These are phyloP conservation scores for Gouania willdenowi DNA, from an alignment of 2,797 vertebrate species.

Conservation along the genomic window DNA sequence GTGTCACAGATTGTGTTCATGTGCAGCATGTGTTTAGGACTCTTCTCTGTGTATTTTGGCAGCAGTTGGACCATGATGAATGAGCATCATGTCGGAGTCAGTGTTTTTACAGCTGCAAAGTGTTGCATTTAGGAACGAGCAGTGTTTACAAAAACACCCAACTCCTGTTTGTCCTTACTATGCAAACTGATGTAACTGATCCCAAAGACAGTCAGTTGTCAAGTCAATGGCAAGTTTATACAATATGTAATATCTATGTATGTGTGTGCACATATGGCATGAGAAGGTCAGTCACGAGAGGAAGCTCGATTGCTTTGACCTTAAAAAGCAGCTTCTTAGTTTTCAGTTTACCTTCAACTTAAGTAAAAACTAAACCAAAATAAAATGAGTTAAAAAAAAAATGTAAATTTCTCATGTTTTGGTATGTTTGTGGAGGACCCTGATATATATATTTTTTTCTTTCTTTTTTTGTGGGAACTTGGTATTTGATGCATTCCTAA, in stretches of 20 bases:
- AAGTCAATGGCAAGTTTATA: conserved; percentile 1
- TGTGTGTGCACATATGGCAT: not conserved
- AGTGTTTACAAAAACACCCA: conserved; percentile 42
- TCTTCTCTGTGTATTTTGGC: conserved; percentile 43
- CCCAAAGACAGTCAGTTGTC: conserved; percentile 1
- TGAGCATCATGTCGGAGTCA: conserved; percentile 23
- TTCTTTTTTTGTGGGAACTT: no score
- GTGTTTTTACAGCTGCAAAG: conserved; percentile 62
- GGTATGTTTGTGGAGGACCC: no score
- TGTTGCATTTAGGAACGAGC: conserved; percentile 35
- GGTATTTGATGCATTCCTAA: no score
- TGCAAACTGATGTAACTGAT: conserved; percentile 19
- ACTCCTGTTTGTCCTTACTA: conserved; percentile 29
- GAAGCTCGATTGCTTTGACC: no score
- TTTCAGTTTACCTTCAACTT: no score
- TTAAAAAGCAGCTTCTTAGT: no score
- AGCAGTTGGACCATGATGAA: conserved; percentile 28
- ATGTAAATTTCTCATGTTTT: no score
- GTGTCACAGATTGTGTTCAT: not conserved
- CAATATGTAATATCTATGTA: not conserved
- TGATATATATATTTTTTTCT: no score
- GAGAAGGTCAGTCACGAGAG: no score
- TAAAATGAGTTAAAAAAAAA: no score
- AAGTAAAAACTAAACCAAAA: no score
- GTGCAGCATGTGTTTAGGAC: conserved; percentile 10